Base-by-base conservation (phyloP, 2,888 invertebrate species). In the Xylocampa areola region DNA sequence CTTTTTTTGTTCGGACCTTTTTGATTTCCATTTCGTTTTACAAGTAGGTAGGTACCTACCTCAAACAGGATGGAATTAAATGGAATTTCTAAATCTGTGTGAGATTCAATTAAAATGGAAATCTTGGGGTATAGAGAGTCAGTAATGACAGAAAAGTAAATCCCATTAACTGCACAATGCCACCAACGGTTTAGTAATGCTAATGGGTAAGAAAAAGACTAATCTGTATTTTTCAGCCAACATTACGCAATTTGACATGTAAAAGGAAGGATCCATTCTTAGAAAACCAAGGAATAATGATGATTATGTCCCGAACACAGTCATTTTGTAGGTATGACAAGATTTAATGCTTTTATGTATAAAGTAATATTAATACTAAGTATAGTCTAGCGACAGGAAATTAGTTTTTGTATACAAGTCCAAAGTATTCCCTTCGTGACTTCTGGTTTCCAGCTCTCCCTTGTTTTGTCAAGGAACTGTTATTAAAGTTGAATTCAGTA, bases 51-150 rank as follows among this genome's bases (percentile, higher is more conserved):
- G n/a, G n/a, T n/a, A n/a, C n/a, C n/a, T 35, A 50, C 29, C 4
- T 8, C 7, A 25, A 59, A 47, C 32, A 8, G 16, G 16, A 6
- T 8, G 19, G 5, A n/a, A 10, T 1, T 27, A 35, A 67, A 44
- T 50, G 14, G 30, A 27, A 8, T 67, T 59, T 50, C 59, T 16
- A 19, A 19, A 59, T 49, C n/a, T 3, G 11, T 30, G 4, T 44
- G 29, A 14, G 6, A 49, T 30, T 30, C 8, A 40, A 14, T 40
- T 2, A 23, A 13, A 44, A 14, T 23, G 14, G 23, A 39, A 33
- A 14, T 1, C 13, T 11, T 14, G 10, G 37, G 23, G 6, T 36
- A 37, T 4, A 14, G 19, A 0, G 10, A 19, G 2, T n/a, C 11
- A 29, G 2, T 11, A 51, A 33, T 14, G 10, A 25, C 23, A 29